Evolutionary conservation across 1,140 invertebrate species (phyloP).

Genomic region (Meloidogyne chitwoodi): DNA sequence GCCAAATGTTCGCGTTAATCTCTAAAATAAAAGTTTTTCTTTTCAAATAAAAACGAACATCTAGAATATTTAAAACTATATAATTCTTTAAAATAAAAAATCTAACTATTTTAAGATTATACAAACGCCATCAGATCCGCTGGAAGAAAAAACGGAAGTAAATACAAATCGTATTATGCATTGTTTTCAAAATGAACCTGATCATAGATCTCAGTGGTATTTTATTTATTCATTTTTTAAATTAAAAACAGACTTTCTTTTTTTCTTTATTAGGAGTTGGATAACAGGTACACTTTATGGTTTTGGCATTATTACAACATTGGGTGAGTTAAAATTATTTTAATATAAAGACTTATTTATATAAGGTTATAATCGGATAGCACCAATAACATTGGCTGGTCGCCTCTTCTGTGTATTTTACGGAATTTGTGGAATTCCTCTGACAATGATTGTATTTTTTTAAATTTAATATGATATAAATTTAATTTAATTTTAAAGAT

Average conservation of each 20-base stretch:
- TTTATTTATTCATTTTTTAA: too few relatives aligned
- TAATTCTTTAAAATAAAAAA: too few relatives aligned
- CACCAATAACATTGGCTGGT: slow-evolving; percentile 51
- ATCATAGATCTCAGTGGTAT: slow-evolving; percentile 42
- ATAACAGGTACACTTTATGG: slow-evolving; percentile 58
- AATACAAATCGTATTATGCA: slow-evolving; percentile 25
- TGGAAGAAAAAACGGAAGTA: not conserved
- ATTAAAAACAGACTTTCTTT: too few relatives aligned
- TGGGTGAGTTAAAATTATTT: slow-evolving; percentile 34
- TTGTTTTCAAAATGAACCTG: slow-evolving; percentile 35
- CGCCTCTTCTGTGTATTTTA: slow-evolving; percentile 57
- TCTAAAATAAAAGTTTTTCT: not conserved
- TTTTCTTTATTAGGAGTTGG: not conserved
- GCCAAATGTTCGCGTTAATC: not conserved
- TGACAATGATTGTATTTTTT: slow-evolving; percentile 40
- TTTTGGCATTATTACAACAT: slow-evolving; percentile 58
- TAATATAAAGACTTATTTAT: not conserved
- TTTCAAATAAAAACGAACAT: too few relatives aligned
- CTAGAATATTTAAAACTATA: too few relatives aligned
- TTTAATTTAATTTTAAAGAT: slow-evolving; percentile 30
- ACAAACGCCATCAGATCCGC: not conserved
- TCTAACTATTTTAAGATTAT: too few relatives aligned
- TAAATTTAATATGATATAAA: not conserved
- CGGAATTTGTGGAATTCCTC: slow-evolving; percentile 50
- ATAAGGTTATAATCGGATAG: slow-evolving; percentile 58